Evolutionary conservation across 2,797 vertebrate species (phyloP).

Genomic region (Aldrovandia affinis): DNA sequence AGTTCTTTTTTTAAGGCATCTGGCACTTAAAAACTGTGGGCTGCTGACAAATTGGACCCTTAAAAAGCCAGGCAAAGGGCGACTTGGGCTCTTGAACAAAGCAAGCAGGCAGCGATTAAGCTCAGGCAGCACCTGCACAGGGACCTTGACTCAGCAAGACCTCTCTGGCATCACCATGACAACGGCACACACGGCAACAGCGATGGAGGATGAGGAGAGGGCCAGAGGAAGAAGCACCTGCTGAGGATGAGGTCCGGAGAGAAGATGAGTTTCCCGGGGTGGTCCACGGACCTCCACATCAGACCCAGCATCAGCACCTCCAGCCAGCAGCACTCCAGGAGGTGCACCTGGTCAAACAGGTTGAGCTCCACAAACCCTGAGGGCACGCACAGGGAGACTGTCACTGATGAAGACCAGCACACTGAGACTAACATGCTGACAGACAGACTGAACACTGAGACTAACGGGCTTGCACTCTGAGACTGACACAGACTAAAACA

Average conservation of each 20-base stretch:
- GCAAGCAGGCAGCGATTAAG: background rate
- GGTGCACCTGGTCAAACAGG: slow-evolving; percentile 91
- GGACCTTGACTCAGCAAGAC: background rate
- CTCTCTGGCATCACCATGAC: background rate
- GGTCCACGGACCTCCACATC: slow-evolving; percentile 96
- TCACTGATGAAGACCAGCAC: background rate
- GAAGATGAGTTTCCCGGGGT: slow-evolving; percentile 95
- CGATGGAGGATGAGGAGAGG: slow-evolving; percentile 10
- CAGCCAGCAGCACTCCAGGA: slow-evolving; percentile 97
- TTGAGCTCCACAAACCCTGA: slow-evolving; percentile 92
- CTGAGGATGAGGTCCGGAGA: slow-evolving; percentile 92
- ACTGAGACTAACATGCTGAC: slow-evolving; percentile 30
- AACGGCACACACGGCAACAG: background rate
- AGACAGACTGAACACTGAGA: background rate
- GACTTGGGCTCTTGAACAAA: background rate
- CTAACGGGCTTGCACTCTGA: background rate
- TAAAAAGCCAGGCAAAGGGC: background rate
- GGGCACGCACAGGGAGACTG: slow-evolving; percentile 26
- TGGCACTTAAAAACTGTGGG: too few relatives aligned
- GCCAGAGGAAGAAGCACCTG: slow-evolving; percentile 72
- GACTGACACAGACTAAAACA: background rate
- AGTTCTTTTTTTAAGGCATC: too few relatives aligned
- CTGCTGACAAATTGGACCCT: background rate
- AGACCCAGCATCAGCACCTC: slow-evolving; percentile 96
- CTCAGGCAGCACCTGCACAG: background rate